Percentiles rank a stretch among this genome's conserved stretches.
phyloP scores from a whole-genome alignment of 1,140 invertebrate genomes.

The Conus ventricosus region DNA sequence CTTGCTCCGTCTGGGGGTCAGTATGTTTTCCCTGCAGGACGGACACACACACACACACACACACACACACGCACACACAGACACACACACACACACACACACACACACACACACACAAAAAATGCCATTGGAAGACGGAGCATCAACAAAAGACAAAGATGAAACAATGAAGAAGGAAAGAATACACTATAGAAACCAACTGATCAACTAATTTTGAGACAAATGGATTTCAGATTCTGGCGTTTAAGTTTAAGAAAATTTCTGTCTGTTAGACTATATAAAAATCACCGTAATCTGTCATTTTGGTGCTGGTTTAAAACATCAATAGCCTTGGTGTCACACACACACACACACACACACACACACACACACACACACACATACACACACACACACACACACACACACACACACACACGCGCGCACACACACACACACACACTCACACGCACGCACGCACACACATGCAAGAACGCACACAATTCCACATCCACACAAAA shows the following conservation, averaged over 20 bases:
- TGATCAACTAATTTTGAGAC: too few species aligned
- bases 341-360: neutral
- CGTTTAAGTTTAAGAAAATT: too few species aligned
- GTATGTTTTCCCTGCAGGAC: conserved; percentile 60
- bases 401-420: neutral
- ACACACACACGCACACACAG: neutral
- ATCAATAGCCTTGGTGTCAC: conserved; percentile 71
- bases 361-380: too few species aligned
- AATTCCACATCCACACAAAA: too few species aligned
- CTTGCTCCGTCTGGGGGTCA: conserved; percentile 62
- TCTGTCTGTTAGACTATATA: too few species aligned
- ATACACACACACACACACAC: too few species aligned
- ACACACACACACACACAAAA: neutral
- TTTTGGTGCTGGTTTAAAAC: conserved; percentile 68
- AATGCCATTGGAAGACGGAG: too few species aligned
- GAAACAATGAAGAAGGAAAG: too few species aligned
- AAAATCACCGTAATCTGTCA: conserved; percentile 20
- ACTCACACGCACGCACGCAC: neutral
- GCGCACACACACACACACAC: neutral
- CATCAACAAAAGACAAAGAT: too few species aligned
- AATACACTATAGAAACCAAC: too few species aligned
- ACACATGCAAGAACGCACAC: neutral
- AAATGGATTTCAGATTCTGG: too few species aligned
- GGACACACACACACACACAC: neutral
- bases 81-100: conserved; percentile 2